These are phyloP conservation scores for Trichechus manatus DNA, from an alignment of 2,113 vertebrate species.

Conservation along the genomic window DNA sequence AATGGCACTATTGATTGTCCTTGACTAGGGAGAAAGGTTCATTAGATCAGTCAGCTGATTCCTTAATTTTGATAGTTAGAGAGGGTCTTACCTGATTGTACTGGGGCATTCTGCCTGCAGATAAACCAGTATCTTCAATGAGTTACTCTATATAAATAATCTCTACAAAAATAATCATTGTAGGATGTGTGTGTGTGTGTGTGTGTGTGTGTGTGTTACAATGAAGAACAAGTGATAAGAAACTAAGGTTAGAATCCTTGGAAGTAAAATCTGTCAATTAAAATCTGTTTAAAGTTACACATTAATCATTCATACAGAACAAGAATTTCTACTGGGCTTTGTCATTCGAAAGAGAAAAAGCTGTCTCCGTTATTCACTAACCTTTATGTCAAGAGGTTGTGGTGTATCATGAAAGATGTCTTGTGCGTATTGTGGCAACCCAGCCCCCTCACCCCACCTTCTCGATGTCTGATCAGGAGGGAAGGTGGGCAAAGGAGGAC, in stretches of 20 bases:
- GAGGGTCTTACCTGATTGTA: background rate
- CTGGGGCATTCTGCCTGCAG: background rate
- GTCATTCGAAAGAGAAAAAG: background rate
- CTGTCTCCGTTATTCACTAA: background rate
- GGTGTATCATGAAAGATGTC: background rate
- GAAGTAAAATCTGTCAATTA: too few relatives aligned
- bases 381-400: background rate
- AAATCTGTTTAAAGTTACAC: background rate
- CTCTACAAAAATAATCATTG: too few relatives aligned
- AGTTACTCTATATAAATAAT: background rate
- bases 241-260: too few relatives aligned
- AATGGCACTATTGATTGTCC: background rate
- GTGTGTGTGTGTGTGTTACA: too few relatives aligned
- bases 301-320: background rate
- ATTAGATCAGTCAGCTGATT: background rate
- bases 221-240: too few relatives aligned
- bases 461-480: background rate
- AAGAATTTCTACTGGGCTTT: background rate
- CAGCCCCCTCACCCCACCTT: background rate
- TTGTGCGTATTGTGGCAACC: background rate
- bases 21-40: background rate
- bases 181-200: too few relatives aligned
- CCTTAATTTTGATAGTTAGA: background rate
- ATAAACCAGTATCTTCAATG: conserved; percentile 13
- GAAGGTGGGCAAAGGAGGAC: background rate